phyloP scores from a whole-genome alignment of 2,797 vertebrate genomes.

The Staurois parvus region DNA sequence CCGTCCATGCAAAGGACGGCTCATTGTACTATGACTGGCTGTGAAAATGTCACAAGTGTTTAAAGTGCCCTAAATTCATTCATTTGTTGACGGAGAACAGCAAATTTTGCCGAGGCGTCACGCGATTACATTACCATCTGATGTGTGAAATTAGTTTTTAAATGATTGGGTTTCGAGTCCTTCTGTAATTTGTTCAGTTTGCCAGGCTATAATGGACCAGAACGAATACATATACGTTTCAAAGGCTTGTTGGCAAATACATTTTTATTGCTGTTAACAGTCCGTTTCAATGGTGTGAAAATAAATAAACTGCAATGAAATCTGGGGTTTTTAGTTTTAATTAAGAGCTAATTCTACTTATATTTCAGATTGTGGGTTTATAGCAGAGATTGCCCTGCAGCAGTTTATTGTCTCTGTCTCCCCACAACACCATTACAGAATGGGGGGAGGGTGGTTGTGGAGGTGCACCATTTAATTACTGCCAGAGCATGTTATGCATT shows the following conservation, averaged over 20 bases:
- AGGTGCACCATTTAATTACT: too few species aligned
- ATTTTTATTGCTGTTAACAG: slow-evolving; percentile 2
- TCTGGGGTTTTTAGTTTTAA: not conserved
- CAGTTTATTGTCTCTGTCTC: too few species aligned
- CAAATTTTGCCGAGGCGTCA: not conserved
- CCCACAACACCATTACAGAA: too few species aligned
- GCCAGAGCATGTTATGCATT: too few species aligned
- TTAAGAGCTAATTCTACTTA: not conserved
- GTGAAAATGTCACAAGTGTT: slow-evolving; percentile 38
- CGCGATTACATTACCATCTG: slow-evolving; percentile 38
- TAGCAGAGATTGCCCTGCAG: too few species aligned
- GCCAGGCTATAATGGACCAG: slow-evolving; percentile 24
- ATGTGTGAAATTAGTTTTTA: slow-evolving; percentile 56
- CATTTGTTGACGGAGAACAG: slow-evolving; percentile 24
- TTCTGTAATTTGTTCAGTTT: slow-evolving; percentile 22
- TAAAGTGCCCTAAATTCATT: slow-evolving; percentile 6
- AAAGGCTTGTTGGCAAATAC: slow-evolving; percentile 8
- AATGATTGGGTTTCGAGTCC: slow-evolving; percentile 25
- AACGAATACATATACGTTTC: slow-evolving; percentile 18
- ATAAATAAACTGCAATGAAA: not conserved
- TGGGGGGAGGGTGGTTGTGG: too few species aligned
- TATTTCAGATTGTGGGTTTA: not conserved
- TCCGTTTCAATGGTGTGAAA: not conserved
- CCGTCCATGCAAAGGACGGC: slow-evolving; percentile 9
- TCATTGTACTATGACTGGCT: slow-evolving; percentile 22